These are phyloP conservation scores for Ips typographus DNA, from an alignment of 1,140 invertebrate genomes.

Conservation along the genomic window DNA sequence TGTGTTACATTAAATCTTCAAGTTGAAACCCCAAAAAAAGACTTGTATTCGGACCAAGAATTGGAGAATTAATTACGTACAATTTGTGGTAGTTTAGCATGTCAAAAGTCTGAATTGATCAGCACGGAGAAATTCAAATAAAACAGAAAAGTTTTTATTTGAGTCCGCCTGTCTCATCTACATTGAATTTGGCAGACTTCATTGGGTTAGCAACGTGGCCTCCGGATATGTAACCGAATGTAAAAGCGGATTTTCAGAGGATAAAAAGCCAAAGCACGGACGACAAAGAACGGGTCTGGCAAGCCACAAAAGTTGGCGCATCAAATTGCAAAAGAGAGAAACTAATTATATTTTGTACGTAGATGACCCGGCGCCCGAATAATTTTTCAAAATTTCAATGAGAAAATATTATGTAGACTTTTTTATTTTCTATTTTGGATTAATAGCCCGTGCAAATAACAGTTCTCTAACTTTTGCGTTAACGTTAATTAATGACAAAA, in stretches of 20 bases:
- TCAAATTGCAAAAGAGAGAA: conserved; percentile 17
- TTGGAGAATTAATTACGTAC: conserved; percentile 17
- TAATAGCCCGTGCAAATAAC: too few species aligned
- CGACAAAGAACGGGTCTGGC: conserved; percentile 19
- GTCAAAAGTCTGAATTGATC: conserved; percentile 43
- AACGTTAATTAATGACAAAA: too few species aligned
- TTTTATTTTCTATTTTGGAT: neutral
- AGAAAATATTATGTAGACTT: conserved; percentile 1
- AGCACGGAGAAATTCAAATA: conserved; percentile 47
- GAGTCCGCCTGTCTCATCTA: conserved; percentile 47
- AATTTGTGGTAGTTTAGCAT: conserved; percentile 29
- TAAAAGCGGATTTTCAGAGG: conserved; percentile 38
- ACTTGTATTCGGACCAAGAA: too few species aligned
- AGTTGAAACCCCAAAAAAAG: too few species aligned
- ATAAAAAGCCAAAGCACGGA: conserved; percentile 36
- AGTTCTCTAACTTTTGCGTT: too few species aligned
- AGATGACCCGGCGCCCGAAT: conserved; percentile 7
- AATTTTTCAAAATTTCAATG: conserved; percentile 14
- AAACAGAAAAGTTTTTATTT: conserved; percentile 46
- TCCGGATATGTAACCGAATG: conserved; percentile 44
- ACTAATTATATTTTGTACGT: conserved; percentile 22
- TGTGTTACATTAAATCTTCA: too few species aligned
- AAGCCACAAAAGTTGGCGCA: conserved; percentile 15
- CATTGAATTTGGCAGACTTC: conserved; percentile 49
- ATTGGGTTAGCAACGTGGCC: conserved; percentile 47